A percentile compares a stretch with the other conserved stretches of the same genome.
Conservation (phyloP, 2,113 vertebrate species). For the Rhadina sibilatrix region DNA sequence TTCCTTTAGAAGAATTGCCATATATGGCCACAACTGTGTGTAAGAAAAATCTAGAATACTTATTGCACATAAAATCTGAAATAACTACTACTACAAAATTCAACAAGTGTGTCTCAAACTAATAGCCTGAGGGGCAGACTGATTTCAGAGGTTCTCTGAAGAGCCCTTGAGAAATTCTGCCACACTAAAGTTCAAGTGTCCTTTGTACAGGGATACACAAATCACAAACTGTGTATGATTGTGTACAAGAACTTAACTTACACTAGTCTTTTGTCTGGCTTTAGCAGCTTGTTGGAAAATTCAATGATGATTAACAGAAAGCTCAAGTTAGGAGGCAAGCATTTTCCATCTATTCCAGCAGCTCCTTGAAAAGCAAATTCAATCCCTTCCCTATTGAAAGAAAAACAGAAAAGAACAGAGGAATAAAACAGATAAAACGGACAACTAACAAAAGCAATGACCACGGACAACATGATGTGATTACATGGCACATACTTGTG, state of each 20-base stretch:
- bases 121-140: not conserved
- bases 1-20: not conserved
- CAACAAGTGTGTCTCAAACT: not conserved
- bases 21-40: not conserved
- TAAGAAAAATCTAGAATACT: not conserved
- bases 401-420: not conserved
- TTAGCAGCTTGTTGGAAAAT: constrained; percentile 90
- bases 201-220: not conserved
- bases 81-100: not conserved
- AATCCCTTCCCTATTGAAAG: constrained; percentile 80
- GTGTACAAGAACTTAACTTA: constrained; percentile 68
- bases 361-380: constrained; percentile 86
- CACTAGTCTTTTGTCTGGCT: constrained; percentile 89
- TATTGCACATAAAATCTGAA: not conserved
- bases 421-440: not conserved
- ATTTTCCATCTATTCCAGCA: constrained; percentile 69
- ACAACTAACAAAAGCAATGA: not conserved
- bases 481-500: constrained; percentile 81
- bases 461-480: not conserved
- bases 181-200: not conserved
- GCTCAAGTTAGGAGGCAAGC: constrained; percentile 77
- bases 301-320: constrained; percentile 87
- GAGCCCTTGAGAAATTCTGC: not conserved
- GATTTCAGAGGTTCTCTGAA: not conserved
- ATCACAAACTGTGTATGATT: not conserved